phyloP scores from a whole-genome alignment of 1,140 invertebrate species.

The Matsumurasca onukii region DNA sequence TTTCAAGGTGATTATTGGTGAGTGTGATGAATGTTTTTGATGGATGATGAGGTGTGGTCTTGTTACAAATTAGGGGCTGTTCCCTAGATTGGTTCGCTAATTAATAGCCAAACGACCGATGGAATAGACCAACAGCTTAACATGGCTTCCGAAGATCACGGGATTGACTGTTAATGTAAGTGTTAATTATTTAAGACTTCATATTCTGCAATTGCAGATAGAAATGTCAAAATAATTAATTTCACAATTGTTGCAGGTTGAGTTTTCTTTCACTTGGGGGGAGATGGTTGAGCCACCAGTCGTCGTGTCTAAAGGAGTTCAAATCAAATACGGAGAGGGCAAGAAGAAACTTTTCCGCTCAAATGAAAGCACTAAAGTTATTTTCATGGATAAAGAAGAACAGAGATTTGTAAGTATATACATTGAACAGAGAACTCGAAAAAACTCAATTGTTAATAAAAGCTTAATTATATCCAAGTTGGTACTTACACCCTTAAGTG shows the following conservation, averaged over 20 bases:
- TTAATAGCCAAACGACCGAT: too few relatives aligned
- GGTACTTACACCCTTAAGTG: too few relatives aligned
- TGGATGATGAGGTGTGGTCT: too few relatives aligned
- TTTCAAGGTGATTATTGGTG: too few relatives aligned
- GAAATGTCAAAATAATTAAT: background rate
- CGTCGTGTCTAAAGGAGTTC: slow-evolving; percentile 56
- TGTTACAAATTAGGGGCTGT: too few relatives aligned
- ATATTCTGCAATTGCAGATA: background rate
- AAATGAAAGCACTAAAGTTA: slow-evolving; percentile 52
- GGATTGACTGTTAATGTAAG: too few relatives aligned
- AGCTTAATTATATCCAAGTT: too few relatives aligned
- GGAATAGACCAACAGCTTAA: background rate
- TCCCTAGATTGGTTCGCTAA: too few relatives aligned
- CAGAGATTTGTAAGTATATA: slow-evolving; percentile 36
- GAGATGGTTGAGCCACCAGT: slow-evolving; percentile 56
- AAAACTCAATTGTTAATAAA: too few relatives aligned
- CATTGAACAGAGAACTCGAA: too few relatives aligned
- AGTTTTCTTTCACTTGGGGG: slow-evolving; percentile 63
- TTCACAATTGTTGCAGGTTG: slow-evolving; percentile 48
- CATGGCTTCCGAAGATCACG: background rate
- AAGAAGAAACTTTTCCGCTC: slow-evolving; percentile 55
- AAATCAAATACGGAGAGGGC: slow-evolving; percentile 50
- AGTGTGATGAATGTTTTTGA: too few relatives aligned
- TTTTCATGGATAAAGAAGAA: slow-evolving; percentile 50
- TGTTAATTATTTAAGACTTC: background rate